A percentile compares a stretch with the other conserved stretches of the same genome.
phyloP scores from a whole-genome alignment of 1,140 invertebrate species.

The Meloidogyne hapla region DNA sequence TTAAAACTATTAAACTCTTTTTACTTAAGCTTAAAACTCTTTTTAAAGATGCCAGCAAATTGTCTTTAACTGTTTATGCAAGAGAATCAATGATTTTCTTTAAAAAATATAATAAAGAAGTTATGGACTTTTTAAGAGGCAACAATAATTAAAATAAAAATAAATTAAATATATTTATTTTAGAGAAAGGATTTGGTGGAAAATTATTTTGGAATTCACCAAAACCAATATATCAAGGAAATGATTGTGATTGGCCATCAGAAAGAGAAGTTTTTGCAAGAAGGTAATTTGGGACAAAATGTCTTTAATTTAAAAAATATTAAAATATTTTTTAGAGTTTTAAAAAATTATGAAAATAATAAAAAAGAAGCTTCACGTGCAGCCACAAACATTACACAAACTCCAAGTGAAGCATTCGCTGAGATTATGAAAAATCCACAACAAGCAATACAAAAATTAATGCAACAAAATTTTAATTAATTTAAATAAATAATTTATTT shows the following conservation, averaged over 20 bases:
- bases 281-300: no score
- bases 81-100: constrained; percentile 61
- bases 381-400: constrained; percentile 49
- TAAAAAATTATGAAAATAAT: constrained; percentile 60
- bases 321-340: constrained; percentile 61
- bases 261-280: constrained; percentile 64
- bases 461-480: constrained; percentile 43
- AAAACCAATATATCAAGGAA: constrained; percentile 61
- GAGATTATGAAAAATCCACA: constrained; percentile 62
- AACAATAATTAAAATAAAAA: not conserved
- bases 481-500: no score
- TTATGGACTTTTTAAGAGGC: constrained; percentile 56
- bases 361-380: constrained; percentile 35
- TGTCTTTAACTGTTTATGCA: constrained; percentile 59
- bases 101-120: constrained; percentile 64
- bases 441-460: constrained; percentile 57
- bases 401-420: constrained; percentile 51
- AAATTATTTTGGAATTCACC: constrained; percentile 64
- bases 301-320: no score
- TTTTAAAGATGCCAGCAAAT: constrained; percentile 60
- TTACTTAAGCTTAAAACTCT: no score
- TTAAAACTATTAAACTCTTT: no score
- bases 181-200: constrained; percentile 56
- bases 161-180: not conserved
- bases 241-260: constrained; percentile 63